These are phyloP conservation scores for Megaptera novaeangliae DNA, from an alignment of 2,113 vertebrate genomes.

Conservation along the genomic window DNA sequence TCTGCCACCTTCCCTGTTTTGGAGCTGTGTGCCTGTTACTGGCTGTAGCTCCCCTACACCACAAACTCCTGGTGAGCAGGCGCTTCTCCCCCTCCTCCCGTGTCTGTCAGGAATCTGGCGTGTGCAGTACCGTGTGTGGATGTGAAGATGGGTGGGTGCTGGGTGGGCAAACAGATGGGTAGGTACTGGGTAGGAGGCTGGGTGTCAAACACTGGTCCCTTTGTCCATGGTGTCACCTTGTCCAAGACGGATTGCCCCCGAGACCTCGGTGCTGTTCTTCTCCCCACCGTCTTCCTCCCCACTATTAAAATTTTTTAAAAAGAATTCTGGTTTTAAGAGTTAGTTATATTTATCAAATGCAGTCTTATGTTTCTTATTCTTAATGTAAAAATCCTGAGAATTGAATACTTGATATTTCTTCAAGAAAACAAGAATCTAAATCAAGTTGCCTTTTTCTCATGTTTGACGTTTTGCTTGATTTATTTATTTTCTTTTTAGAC, in stretches of 20 bases:
- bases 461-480: conserved; percentile 10
- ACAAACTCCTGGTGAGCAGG: not conserved
- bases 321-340: not conserved
- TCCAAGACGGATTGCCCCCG: not conserved
- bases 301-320: not conserved
- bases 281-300: too few species aligned
- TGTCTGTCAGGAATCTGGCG: not conserved
- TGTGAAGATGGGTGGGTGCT: not conserved
- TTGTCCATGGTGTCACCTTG: not conserved
- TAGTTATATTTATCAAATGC: not conserved
- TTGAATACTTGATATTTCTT: not conserved
- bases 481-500: not conserved
- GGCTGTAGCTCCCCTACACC: not conserved
- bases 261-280: not conserved
- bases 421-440: conserved; percentile 24
- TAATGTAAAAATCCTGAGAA: not conserved
- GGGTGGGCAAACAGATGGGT: not conserved
- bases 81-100: rapidly evolving
- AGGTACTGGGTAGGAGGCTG: not conserved
- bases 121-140: rapidly evolving
- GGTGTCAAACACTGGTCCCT: not conserved
- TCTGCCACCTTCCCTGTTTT: not conserved
- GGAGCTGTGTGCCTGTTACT: rapidly evolving
- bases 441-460: not conserved
- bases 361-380: not conserved